These are phyloP conservation scores for Drosophila parvula DNA, from an alignment of 1,140 invertebrate genomes.

Conservation along the genomic window DNA sequence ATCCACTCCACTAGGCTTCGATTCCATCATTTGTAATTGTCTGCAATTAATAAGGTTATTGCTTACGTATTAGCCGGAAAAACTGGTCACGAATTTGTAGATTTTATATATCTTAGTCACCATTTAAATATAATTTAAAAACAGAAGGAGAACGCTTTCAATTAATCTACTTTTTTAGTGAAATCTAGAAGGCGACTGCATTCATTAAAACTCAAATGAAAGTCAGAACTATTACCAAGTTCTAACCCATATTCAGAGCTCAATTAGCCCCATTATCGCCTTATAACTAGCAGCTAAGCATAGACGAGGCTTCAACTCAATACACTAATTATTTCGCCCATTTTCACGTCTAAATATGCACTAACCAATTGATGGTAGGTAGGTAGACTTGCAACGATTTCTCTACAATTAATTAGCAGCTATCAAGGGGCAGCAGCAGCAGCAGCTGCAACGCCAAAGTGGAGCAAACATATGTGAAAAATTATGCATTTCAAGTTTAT, in stretches of 20 bases:
- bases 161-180: not conserved
- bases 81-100: not conserved
- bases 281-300: slow-evolving; percentile 4
- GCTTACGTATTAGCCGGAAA: not conserved
- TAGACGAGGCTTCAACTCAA: not conserved
- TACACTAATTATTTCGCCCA: slow-evolving; percentile 6
- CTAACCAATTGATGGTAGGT: not conserved
- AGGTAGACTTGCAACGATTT: slow-evolving; percentile 15
- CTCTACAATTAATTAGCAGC: slow-evolving; percentile 38
- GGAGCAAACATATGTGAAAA: slow-evolving; percentile 23
- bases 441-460: slow-evolving; percentile 31
- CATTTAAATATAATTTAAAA: not conserved
- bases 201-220: slow-evolving; percentile 1
- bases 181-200: not conserved
- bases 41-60: slow-evolving; percentile 70
- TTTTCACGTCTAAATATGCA: slow-evolving; percentile 10
- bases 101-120: not conserved
- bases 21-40: slow-evolving; percentile 54
- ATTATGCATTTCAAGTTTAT: slow-evolving; percentile 76
- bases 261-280: slow-evolving; percentile 10
- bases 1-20: slow-evolving; percentile 2
- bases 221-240: not conserved
- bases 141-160: not conserved
- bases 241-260: slow-evolving; percentile 4
- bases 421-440: slow-evolving; percentile 16